Base-by-base conservation (phyloP, 2,113 vertebrate species). In the Xenotilapia flavipinnis region DNA sequence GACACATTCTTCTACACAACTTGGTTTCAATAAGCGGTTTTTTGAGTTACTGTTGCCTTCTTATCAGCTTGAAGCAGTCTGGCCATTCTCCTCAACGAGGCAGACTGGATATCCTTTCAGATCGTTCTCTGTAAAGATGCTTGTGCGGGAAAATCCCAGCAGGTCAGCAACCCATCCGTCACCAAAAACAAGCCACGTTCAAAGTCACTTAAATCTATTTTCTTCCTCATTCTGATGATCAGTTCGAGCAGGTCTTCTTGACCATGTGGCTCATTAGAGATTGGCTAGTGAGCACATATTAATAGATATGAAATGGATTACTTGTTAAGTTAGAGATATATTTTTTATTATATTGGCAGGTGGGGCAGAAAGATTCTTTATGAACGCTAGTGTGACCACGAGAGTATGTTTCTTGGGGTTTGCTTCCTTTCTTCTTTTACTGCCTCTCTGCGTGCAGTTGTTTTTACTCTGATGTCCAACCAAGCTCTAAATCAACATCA, bases 381-480 rank as follows among this genome's bases (percentile, higher is more conserved):
- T 26, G 33, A 19, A 40, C 3, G 15, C 26, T n/a, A 4, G 42
- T 55, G 21, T 58, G 23, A 45, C 10, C 21, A 42, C 15, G 45
- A 31, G 60, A 49, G n/a, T 47, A 33, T 4, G 3, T 5, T 58
- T 58, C 28, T 13, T 23, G 8, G 6, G 14, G 38, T 55, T 33
- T n/a, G 6, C 33, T 31, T 21, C 42, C 10, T 47, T 15, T 23
- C 12, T 62, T 10, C 17, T 17, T 40, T 26, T 56, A 40, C 14
- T 70, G 38, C 13, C 54, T 51, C 17, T 73, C 23, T 58, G 58
- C 2, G 9, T 80, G 75, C 80, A 14, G 85, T 85, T 47, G 51
- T 33, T 75, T 80, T 60, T n/a, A 33, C 86, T 89, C 80, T 89
- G 85, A 89, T 82, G 87, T 87, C 89, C 8, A 82, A 91, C 84